Percentiles rank a stretch among this genome's conserved stretches.
These are phyloP conservation scores for Glyptemys insculpta DNA, from an alignment of 2,797 vertebrate genomes.

Conservation along the genomic window DNA sequence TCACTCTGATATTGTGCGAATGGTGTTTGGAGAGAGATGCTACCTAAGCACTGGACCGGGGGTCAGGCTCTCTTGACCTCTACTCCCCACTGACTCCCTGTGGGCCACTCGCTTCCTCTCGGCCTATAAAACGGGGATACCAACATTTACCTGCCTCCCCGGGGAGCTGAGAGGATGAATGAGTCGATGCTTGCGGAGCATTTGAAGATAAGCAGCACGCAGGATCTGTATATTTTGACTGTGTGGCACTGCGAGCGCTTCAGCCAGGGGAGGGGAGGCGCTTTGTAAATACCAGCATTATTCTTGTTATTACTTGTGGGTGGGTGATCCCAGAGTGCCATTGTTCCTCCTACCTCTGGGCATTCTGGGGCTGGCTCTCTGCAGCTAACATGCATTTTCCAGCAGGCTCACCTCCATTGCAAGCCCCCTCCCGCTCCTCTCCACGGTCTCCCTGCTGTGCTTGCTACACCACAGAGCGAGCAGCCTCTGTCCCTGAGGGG, in stretches of 20 bases:
- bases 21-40: conserved; percentile 31
- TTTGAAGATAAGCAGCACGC: not conserved
- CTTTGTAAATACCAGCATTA: not conserved
- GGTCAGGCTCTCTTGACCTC: not conserved
- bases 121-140: accelerated
- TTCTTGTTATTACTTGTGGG: not conserved
- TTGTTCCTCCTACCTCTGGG: not conserved
- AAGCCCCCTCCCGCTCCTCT: not conserved
- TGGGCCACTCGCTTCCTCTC: not conserved
- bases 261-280: accelerated
- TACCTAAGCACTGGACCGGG: not conserved
- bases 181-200: accelerated
- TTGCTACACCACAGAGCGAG: accelerated
- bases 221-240: not conserved
- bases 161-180: not conserved
- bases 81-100: not conserved
- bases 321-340: not conserved
- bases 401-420: not conserved
- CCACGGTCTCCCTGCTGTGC: accelerated
- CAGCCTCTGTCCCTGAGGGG: not conserved
- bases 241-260: not conserved
- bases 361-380: not conserved
- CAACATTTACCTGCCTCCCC: not conserved
- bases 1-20: conserved; percentile 1
- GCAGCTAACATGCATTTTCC: not conserved